These are phyloP conservation scores for Danionella cerebrum DNA, from an alignment of 2,113 vertebrate genomes.

Conservation along the genomic window DNA sequence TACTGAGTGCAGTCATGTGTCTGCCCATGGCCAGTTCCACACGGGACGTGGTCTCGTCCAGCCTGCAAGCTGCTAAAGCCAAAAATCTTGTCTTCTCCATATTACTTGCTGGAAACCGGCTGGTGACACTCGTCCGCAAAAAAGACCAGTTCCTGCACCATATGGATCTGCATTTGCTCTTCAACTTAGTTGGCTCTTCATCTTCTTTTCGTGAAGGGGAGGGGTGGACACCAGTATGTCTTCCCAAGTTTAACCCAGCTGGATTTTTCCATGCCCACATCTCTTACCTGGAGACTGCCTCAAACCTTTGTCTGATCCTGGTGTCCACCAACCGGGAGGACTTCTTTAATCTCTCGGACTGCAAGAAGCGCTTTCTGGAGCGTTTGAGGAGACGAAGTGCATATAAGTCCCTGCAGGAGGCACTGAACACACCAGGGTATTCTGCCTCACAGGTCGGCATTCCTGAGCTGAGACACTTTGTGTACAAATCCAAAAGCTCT, in stretches of 20 bases:
- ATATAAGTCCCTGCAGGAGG: constrained; percentile 75
- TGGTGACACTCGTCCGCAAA: constrained; percentile 87
- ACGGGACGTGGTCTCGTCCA: constrained; percentile 75
- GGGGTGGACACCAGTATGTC: constrained; percentile 94
- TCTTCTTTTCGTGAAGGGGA: constrained; percentile 92
- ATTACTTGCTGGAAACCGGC: constrained; percentile 80
- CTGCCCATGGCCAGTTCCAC: constrained; percentile 73
- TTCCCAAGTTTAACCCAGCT: constrained; percentile 89
- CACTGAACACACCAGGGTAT: constrained; percentile 76
- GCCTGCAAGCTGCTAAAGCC: constrained; percentile 85
- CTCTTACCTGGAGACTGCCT: constrained; percentile 85
- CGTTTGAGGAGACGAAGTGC: constrained; percentile 79
- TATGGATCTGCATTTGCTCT: constrained; percentile 92
- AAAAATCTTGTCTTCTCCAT: constrained; percentile 92
- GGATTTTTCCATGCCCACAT: constrained; percentile 96
- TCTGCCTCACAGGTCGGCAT: constrained; percentile 82
- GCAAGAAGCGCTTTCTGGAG: constrained; percentile 86
- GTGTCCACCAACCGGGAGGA: constrained; percentile 91
- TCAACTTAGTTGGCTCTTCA: constrained; percentile 91
- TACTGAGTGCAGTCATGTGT: constrained; percentile 87
- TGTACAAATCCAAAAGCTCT: constrained; percentile 97
- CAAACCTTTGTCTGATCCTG: constrained; percentile 87
- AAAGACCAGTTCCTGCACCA: constrained; percentile 95
- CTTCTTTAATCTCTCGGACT: constrained; percentile 90
- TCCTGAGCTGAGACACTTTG: constrained; percentile 89